Percentiles rank a stretch among this genome's conserved stretches.
Conservation (phyloP, 2,797 vertebrate genomes). For the Chiropotes sagulatus region DNA sequence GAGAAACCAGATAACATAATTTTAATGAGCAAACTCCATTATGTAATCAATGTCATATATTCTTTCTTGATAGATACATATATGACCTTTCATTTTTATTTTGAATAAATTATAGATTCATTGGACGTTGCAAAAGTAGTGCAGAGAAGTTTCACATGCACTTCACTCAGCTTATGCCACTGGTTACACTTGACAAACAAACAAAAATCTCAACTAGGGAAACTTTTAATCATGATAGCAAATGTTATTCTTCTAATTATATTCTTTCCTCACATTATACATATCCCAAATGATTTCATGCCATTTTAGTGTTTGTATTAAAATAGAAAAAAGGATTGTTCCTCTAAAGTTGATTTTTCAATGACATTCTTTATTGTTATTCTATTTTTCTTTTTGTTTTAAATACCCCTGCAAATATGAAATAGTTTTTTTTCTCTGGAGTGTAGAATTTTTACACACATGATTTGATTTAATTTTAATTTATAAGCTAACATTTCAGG, state of each 20-base stretch:
- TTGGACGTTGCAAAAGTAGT: not conserved
- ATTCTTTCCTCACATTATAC: not conserved
- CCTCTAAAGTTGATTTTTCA: slow-evolving; percentile 51
- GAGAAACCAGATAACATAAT: not conserved
- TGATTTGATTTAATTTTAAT: slow-evolving; percentile 60
- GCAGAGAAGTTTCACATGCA: not conserved
- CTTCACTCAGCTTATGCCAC: not conserved
- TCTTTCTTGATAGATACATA: not conserved
- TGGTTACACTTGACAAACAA: not conserved
- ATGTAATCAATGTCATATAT: not conserved
- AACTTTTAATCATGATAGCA: not conserved
- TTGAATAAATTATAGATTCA: not conserved
- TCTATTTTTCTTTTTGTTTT: not conserved
- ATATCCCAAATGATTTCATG: not conserved
- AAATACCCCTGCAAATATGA: not conserved
- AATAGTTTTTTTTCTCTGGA: slow-evolving; percentile 15
- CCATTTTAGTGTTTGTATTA: slow-evolving; percentile 12
- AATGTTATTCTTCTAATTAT: not conserved
- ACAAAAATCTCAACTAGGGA: not conserved
- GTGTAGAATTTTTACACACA: not conserved
- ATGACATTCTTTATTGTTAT: slow-evolving; percentile 18
- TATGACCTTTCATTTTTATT: not conserved
- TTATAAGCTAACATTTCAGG: slow-evolving; percentile 25
- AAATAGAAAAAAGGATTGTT: not conserved
- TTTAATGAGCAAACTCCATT: not conserved